phyloP scores from a whole-genome alignment of 2,888 invertebrate genomes.

The Calliphora vomitoria region DNA sequence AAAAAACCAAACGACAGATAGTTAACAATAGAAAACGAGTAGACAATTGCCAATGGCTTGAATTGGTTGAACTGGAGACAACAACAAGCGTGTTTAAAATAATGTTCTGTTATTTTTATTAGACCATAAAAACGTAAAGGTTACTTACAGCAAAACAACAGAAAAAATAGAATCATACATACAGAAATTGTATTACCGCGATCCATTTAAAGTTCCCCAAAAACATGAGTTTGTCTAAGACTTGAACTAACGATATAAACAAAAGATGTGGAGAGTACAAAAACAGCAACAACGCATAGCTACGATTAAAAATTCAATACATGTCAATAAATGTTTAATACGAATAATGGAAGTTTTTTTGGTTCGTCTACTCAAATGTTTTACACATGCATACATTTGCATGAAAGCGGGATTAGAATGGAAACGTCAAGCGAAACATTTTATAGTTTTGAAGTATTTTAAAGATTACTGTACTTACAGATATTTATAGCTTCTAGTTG shows the following conservation, averaged over 20 bases:
- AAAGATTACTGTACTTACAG: too few species aligned
- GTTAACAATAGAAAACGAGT: slow-evolving; percentile 31
- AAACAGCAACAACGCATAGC: slow-evolving; percentile 2
- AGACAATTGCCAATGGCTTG: neutral
- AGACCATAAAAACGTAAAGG: slow-evolving; percentile 59
- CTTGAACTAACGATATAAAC: neutral
- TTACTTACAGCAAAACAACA: slow-evolving; percentile 19
- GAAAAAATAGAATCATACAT: neutral
- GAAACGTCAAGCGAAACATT: neutral
- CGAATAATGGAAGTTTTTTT: slow-evolving; percentile 18
- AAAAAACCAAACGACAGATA: slow-evolving; percentile 9
- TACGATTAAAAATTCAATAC: slow-evolving; percentile 44
- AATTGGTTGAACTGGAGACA: neutral
- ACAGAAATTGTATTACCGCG: slow-evolving; percentile 2
- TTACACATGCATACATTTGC: slow-evolving; percentile 11
- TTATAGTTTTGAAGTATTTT: neutral
- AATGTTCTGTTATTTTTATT: slow-evolving; percentile 46
- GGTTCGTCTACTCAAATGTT: neutral
- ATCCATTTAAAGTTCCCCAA: slow-evolving; percentile 22
- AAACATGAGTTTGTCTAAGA: neutral
- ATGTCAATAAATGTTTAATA: slow-evolving; percentile 60
- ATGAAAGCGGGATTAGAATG: neutral
- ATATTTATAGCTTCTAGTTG: too few species aligned
- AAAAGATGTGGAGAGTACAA: neutral
- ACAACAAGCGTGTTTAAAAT: slow-evolving; percentile 19